These are phyloP conservation scores for Lepidocyrtoides sp. DNA, from an alignment of 2,888 invertebrate genomes.

Conservation along the genomic window DNA sequence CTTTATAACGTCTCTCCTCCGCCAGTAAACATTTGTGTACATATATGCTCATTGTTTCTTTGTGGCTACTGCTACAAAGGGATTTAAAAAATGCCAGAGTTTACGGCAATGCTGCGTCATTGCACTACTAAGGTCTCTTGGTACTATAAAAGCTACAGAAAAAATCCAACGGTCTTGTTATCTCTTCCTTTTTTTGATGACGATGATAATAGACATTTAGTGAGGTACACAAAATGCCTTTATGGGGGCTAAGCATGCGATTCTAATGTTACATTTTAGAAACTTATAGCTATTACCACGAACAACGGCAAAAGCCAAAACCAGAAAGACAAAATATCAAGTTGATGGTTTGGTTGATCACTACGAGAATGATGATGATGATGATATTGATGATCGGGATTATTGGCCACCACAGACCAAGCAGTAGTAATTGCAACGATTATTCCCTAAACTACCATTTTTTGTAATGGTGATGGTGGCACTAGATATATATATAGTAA, in stretches of 20 bases:
- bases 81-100: background rate
- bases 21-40: background rate
- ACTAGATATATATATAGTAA: background rate
- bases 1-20: too few relatives aligned
- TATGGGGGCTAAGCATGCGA: conserved; percentile 42
- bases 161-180: conserved; percentile 14
- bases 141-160: background rate
- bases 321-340: background rate
- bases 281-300: background rate
- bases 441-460: conserved; percentile 50
- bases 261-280: background rate
- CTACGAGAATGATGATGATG: background rate
- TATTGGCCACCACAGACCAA: conserved; percentile 47
- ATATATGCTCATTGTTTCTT: too few relatives aligned
- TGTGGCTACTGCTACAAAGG: background rate
- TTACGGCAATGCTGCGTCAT: too few relatives aligned
- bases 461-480: conserved; percentile 33
- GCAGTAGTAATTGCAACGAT: conserved; percentile 43
- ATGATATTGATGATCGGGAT: conserved; percentile 26
- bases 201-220: conserved; percentile 36
- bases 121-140: background rate
- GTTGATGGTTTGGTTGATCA: background rate
- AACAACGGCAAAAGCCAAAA: background rate
- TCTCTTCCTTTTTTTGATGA: conserved; percentile 13
- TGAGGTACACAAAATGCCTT: conserved; percentile 10